These are phyloP conservation scores for Metridium senile DNA, from an alignment of 92 coral and sea anemone genomes.

Conservation along the genomic window DNA sequence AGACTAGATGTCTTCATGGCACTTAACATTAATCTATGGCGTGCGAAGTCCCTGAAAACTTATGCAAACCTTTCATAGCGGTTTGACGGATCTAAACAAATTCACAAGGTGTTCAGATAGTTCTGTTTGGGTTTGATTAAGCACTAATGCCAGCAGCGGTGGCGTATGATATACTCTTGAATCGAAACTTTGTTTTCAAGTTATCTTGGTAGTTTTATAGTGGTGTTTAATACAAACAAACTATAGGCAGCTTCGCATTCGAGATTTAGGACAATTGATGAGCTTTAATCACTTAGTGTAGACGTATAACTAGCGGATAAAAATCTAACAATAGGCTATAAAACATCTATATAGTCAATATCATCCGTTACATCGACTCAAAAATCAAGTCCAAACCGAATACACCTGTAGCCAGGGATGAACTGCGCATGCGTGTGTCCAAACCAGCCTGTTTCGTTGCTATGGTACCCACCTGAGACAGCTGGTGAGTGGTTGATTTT, in stretches of 20 bases:
- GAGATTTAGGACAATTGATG: not conserved
- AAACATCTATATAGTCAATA: constrained; percentile 26
- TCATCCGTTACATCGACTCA: constrained; percentile 25
- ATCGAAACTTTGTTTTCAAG: not conserved
- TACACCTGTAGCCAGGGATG: constrained; percentile 36
- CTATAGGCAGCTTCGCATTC: not conserved
- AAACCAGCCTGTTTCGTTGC: constrained; percentile 60
- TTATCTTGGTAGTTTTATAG: not conserved
- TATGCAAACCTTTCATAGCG: not conserved
- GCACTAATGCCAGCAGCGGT: not conserved
- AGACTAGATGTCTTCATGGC: too few species aligned
- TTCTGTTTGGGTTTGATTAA: not conserved
- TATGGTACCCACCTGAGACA: constrained; percentile 83
- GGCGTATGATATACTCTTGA: not conserved
- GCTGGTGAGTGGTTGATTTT: constrained; percentile 62
- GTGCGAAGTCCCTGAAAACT: not conserved
- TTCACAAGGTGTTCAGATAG: not conserved
- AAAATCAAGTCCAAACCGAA: constrained; percentile 16
- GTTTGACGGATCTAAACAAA: not conserved
- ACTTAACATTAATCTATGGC: not conserved
- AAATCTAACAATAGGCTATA: constrained; percentile 27
- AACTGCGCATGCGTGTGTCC: constrained; percentile 45
- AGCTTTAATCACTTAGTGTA: not conserved
- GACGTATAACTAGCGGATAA: not conserved
- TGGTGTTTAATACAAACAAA: not conserved